Percentiles rank a stretch among this genome's conserved stretches.
Evolutionary conservation across 2,888 invertebrate species (phyloP).

Genomic region (Microchrysa polita): DNA sequence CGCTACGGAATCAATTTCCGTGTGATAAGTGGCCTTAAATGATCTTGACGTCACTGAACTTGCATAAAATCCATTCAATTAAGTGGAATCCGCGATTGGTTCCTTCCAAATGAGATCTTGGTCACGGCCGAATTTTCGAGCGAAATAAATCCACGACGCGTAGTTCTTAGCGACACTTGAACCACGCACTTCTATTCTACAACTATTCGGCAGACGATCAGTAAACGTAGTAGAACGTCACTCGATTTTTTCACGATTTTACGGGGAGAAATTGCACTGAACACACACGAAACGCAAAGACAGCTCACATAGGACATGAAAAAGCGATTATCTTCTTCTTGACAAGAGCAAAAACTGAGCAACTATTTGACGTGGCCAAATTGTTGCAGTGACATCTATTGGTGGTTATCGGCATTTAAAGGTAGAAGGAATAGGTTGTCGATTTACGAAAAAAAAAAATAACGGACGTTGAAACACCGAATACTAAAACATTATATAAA

Average conservation of each 20-base stretch:
- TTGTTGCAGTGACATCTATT: slow-evolving; percentile 17
- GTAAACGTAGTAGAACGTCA: not conserved
- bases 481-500: no score
- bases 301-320: slow-evolving; percentile 7
- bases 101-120: not conserved
- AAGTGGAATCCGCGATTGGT: not conserved
- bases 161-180: not conserved
- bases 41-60: slow-evolving; percentile 5
- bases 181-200: not conserved
- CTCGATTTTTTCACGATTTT: not conserved
- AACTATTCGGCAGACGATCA: not conserved
- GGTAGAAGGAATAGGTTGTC: no score
- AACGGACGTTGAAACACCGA: no score
- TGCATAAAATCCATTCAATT: not conserved
- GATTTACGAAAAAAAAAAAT: no score
- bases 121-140: not conserved
- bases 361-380: slow-evolving; percentile 48
- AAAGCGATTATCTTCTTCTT: slow-evolving; percentile 23
- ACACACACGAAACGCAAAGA: slow-evolving; percentile 1
- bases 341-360: slow-evolving; percentile 37
- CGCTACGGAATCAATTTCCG: not conserved
- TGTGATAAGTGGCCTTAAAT: not conserved
- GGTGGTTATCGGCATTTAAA: not conserved
- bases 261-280: slow-evolving; percentile 10
- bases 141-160: not conserved